A percentile compares a stretch with the other conserved stretches of the same genome.
Conservation (phyloP, 1,140 invertebrate genomes). For the Diorhabda elongata region DNA sequence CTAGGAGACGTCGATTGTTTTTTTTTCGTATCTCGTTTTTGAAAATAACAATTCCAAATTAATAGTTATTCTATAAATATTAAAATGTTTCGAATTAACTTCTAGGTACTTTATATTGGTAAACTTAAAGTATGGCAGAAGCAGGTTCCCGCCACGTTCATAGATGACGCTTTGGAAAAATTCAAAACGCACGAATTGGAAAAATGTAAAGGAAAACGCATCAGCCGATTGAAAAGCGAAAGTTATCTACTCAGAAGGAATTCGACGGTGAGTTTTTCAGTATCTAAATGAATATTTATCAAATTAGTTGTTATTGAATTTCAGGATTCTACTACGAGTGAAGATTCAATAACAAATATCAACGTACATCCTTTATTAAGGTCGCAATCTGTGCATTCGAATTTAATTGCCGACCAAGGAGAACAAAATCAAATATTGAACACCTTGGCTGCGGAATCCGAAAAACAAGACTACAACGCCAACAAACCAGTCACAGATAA, state of each 20-base stretch:
- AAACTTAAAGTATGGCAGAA: conserved; percentile 81
- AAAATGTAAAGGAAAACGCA: conserved; percentile 34
- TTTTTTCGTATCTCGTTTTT: too few species aligned
- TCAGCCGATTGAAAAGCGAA: conserved; percentile 37
- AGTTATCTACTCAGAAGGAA: conserved; percentile 33
- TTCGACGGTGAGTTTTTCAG: conserved; percentile 31
- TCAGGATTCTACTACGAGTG: conserved; percentile 19
- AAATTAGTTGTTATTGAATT: neutral
- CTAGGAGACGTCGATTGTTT: too few species aligned
- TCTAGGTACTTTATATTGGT: conserved; percentile 80
- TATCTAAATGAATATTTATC: neutral
- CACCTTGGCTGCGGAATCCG: neutral
- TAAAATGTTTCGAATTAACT: conserved; percentile 25
- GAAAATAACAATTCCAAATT: too few species aligned
- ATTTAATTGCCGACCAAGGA: conserved; percentile 17
- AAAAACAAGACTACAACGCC: neutral
- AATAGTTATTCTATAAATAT: too few species aligned
- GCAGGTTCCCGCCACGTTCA: conserved; percentile 81
- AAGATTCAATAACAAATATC: neutral
- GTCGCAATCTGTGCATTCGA: conserved; percentile 26
- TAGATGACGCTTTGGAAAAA: conserved; percentile 84
- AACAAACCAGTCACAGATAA: neutral
- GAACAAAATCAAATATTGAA: neutral
- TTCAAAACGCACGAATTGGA: conserved; percentile 72
- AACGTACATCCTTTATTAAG: conserved; percentile 20